phyloP scores from a whole-genome alignment of 2,888 invertebrate genomes.

The Nasonia oneida region DNA sequence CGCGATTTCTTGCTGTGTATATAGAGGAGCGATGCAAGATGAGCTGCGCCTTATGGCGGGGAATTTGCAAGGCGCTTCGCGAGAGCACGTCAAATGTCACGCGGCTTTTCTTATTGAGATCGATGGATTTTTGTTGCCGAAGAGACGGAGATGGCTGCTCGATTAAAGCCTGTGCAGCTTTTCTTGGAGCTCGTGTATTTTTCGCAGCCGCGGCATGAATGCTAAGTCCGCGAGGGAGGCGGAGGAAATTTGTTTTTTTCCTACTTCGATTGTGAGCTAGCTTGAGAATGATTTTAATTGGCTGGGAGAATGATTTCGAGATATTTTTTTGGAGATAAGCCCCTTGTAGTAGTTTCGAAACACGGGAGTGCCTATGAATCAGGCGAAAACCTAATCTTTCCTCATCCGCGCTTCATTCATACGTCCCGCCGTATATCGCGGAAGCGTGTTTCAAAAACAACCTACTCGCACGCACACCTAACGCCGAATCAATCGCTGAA shows the following conservation, averaged over 20 bases:
- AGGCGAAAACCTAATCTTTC: not conserved
- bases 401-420: not conserved
- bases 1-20: slow-evolving; percentile 57
- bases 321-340: not conserved
- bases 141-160: slow-evolving; percentile 24
- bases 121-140: slow-evolving; percentile 43
- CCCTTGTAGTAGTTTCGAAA: not conserved
- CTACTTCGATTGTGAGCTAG: not conserved
- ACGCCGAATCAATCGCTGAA: slow-evolving; percentile 41
- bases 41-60: slow-evolving; percentile 44
- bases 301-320: not conserved
- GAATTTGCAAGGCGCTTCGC: slow-evolving; percentile 52
- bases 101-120: slow-evolving; percentile 57
- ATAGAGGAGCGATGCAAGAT: not conserved
- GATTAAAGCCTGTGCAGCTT: slow-evolving; percentile 23
- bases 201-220: not conserved
- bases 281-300: slow-evolving; percentile 15
- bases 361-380: not conserved
- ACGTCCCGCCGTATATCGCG: not conserved
- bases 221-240: not conserved
- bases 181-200: slow-evolving; percentile 12
- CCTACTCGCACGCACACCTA: not conserved
- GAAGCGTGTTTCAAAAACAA: too few relatives aligned
- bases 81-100: slow-evolving; percentile 41
- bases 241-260: not conserved